Evolutionary conservation across 2,113 vertebrate species (phyloP), one percentile per base, ranked within the genome.

Genomic region (Lagopus leucura): DNA sequence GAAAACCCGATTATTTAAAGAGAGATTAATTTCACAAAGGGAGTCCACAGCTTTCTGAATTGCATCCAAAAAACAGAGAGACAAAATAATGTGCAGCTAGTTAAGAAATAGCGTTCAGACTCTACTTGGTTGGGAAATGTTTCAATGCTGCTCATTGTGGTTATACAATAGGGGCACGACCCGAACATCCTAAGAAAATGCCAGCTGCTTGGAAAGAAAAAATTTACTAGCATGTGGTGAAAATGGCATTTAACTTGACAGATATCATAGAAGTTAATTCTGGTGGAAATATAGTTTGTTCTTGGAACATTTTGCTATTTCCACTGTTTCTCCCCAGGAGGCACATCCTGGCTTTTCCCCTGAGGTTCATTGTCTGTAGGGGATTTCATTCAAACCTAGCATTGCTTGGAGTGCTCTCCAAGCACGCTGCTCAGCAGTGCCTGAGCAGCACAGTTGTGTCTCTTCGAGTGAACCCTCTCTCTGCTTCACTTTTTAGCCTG

Each of bases 101-200:
- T 93, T 94, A 86, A 90, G 90, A 92, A 91, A 90, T 38, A 81
- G 17, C 86, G 55, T 93, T 92, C 76, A 75, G 61, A 67, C 34
- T 80, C 61, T 21, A 70, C 76, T 93, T 80, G 64, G 32, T 80
- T 94, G 95, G 38, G 77, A 86, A 93, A 84, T 69, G 79, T 86
- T 92, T 91, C 86, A 76, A 79, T 82, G 76, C 88, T 91, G 22
- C 79, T 86, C 89, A 91, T 75, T 60, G 54, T 93, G 57, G 88
- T 86, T 90, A 95, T 89, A 93, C 82, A 95, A 94, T 81, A 88
- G 92, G 83, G 95, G 58, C 90, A 90, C 78, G 92, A 95, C 93
- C 93, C 93, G 76, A 96, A 88, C 76, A 95, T 83, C 82, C 70
- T 52, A 88, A 76, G 79, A 93, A 96, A 95, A 93, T 90, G 77